Base-by-base conservation (phyloP, 2,797 vertebrate genomes). In the Tapera naevia region DNA sequence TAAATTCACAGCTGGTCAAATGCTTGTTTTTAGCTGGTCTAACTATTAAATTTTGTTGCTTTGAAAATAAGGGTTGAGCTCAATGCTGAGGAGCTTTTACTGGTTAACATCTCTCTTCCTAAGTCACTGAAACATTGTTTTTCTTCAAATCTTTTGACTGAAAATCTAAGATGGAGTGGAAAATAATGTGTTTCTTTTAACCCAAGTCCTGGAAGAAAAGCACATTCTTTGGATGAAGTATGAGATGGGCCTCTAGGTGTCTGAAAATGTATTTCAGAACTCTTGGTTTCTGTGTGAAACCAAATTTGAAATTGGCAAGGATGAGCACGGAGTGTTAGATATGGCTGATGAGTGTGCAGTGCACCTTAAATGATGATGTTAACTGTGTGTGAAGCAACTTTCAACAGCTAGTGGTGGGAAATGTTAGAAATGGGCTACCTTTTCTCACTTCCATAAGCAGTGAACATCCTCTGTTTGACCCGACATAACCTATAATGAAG, bases 401-500 rank as follows among this genome's bases (percentile, higher is more conserved):
- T 58, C 60, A 62, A 7, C 65, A 79, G 41, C 53, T 54, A 12
- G 18, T 30, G 48, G 56, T 74, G 2, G 67, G 69, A 91, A 80
- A 58, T 88, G 76, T 88, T 86, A 88, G 82, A 76, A 45, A 21
- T 60, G 48, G 30, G 61, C 58, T 91, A 62, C 70, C 70, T 92
- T 80, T 70, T 45, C 57, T 76, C 75, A 56, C 60, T 94, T 85
- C 8, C 58, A 0, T 23, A 45, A 65, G 57, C 65, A 58, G 37
- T 32, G 39, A 88, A 27, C 54, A 79, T 33, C 62, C 39, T 80
- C 30, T 70, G 1, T 80, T 75, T 84, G 51, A 76, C 88, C 88
- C 90, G 80, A 60, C 75, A 75, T 93, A 86, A 83, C 86, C 85
- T 79, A 12, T 35, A 93, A 72, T 75, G 76, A 81, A 84, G 65